Percentiles rank a stretch among this genome's conserved stretches.
These are phyloP conservation scores for Ctenopoma kingsleyae DNA, from an alignment of 2,797 vertebrate species.

Conservation along the genomic window DNA sequence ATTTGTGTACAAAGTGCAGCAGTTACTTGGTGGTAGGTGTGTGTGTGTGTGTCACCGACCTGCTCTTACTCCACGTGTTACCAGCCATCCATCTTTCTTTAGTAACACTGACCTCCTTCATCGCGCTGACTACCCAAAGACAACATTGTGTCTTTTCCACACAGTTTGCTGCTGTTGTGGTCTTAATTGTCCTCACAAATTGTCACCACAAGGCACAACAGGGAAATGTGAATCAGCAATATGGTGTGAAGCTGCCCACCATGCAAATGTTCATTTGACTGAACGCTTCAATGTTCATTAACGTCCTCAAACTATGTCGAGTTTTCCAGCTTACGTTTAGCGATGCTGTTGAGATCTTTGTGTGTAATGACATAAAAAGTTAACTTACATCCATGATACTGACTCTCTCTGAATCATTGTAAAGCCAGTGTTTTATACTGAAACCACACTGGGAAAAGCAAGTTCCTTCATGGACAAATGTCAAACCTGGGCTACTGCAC, in stretches of 20 bases:
- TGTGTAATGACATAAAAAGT: background rate
- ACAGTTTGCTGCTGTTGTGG: background rate
- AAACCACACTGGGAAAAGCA: slow-evolving; percentile 28
- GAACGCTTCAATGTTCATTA: background rate
- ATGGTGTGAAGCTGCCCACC: background rate
- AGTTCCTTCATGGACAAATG: slow-evolving; percentile 72
- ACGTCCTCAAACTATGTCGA: background rate
- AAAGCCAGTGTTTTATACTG: slow-evolving; percentile 17
- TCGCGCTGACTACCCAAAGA: slow-evolving; percentile 34
- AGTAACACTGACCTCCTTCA: slow-evolving; percentile 39
- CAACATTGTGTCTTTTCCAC: slow-evolving; percentile 10
- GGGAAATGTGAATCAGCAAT: background rate
- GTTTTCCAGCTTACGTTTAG: background rate
- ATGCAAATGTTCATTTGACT: background rate
- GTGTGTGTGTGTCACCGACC: slow-evolving; percentile 72
- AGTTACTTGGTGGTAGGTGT: slow-evolving; percentile 59
- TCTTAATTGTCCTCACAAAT: background rate
- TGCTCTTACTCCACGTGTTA: slow-evolving; percentile 77
- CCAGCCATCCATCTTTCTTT: slow-evolving; percentile 60
- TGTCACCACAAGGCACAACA: background rate
- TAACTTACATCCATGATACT: background rate
- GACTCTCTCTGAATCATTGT: slow-evolving; percentile 31
- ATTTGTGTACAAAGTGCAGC: slow-evolving; percentile 76
- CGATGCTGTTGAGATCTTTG: background rate
- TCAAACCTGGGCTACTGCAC: slow-evolving; percentile 70